Evolutionary conservation across 2,113 vertebrate genomes (phyloP).

Genomic region (Opisthocomus hoazin): DNA sequence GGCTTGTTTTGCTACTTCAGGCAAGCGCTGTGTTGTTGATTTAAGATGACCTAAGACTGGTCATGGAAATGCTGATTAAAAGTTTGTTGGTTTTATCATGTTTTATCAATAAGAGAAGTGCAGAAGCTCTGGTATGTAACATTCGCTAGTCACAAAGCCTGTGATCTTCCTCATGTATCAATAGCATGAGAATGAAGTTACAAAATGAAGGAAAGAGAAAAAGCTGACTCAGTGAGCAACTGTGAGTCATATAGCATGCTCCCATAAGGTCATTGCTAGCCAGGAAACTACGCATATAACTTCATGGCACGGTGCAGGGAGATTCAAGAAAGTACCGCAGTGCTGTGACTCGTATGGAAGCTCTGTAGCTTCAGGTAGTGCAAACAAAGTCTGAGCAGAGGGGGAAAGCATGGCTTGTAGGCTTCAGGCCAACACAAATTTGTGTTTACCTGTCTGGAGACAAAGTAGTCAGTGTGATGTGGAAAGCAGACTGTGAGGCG

Average conservation of each 20-base stretch:
- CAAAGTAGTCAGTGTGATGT: background rate
- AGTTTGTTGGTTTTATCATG: background rate
- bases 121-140: background rate
- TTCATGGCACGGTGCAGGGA: background rate
- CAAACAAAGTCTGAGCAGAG: background rate
- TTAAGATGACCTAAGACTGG: background rate
- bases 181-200: background rate
- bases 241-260: background rate
- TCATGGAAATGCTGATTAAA: background rate
- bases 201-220: background rate
- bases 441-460: background rate
- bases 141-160: background rate
- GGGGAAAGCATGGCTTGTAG: background rate
- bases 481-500: background rate
- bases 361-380: background rate
- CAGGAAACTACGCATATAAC: background rate
- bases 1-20: background rate
- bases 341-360: background rate
- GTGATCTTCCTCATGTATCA: background rate
- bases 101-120: background rate
- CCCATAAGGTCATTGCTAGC: background rate
- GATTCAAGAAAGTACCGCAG: background rate
- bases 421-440: background rate
- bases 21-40: background rate
- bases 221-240: background rate